These are phyloP conservation scores for Scarus forsteni DNA, from an alignment of 2,797 vertebrate species.

Conservation along the genomic window DNA sequence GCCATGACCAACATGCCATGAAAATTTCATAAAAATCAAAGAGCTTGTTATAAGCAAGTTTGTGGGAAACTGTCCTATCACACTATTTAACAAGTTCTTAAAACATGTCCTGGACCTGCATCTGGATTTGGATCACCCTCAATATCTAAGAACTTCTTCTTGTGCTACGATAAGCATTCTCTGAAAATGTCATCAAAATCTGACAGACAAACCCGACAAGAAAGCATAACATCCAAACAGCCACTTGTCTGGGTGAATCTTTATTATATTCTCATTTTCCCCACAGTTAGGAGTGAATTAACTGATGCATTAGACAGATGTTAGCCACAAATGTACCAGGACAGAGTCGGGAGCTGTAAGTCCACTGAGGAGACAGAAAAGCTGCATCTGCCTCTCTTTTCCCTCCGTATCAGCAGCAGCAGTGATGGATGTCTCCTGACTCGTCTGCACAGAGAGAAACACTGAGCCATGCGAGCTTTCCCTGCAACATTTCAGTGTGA, in stretches of 20 bases:
- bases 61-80: too few relatives aligned
- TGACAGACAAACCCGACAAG: too few relatives aligned
- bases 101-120: too few relatives aligned
- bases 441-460: background rate
- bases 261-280: constrained; percentile 8
- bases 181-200: too few relatives aligned
- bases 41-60: too few relatives aligned
- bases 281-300: background rate
- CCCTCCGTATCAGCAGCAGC: background rate
- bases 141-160: too few relatives aligned
- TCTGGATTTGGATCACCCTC: too few relatives aligned
- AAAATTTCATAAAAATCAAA: too few relatives aligned
- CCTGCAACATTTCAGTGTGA: constrained; percentile 4
- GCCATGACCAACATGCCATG: too few relatives aligned
- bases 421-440: constrained; percentile 15
- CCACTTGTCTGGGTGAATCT: constrained; percentile 6
- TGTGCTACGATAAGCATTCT: too few relatives aligned
- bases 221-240: too few relatives aligned
- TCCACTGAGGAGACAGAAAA: background rate
- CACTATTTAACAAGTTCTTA: too few relatives aligned
- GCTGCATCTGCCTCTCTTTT: background rate
- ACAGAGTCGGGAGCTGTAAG: background rate
- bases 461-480: constrained; percentile 22
- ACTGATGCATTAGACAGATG: constrained; percentile 18
- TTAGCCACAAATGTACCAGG: background rate